These are phyloP conservation scores for Eidolon dupreanum DNA, from an alignment of 2,797 vertebrate species.

Conservation along the genomic window DNA sequence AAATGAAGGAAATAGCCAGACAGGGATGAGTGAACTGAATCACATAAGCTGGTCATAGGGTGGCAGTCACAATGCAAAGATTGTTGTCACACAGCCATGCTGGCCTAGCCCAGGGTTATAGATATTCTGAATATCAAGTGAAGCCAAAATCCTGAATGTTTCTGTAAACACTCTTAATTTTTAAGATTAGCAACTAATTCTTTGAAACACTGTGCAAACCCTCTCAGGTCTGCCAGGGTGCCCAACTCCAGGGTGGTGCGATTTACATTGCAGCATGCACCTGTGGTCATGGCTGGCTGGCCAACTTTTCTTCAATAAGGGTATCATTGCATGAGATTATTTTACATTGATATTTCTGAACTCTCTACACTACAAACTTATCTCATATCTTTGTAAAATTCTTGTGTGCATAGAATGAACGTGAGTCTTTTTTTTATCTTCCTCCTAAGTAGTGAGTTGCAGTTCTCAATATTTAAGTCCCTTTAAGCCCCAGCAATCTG, in stretches of 20 bases:
- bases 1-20: neutral
- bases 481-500: too few relatives aligned
- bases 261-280: fast-evolving
- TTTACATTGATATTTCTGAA: neutral
- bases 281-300: neutral
- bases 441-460: neutral
- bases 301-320: neutral
- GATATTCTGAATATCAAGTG: neutral
- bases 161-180: neutral
- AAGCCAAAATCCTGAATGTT: neutral
- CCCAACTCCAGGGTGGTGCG: neutral
- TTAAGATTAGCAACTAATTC: neutral
- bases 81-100: neutral
- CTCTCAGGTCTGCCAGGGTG: neutral
- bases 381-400: neutral
- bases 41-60: neutral
- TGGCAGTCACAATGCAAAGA: neutral
- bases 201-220: neutral
- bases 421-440: neutral
- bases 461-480: neutral
- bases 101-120: neutral
- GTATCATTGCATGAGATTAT: neutral
- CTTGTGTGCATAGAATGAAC: neutral
- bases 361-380: neutral
- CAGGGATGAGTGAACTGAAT: neutral